Conservation (phyloP, 2,888 invertebrate genomes). For the Sipha maydis region DNA sequence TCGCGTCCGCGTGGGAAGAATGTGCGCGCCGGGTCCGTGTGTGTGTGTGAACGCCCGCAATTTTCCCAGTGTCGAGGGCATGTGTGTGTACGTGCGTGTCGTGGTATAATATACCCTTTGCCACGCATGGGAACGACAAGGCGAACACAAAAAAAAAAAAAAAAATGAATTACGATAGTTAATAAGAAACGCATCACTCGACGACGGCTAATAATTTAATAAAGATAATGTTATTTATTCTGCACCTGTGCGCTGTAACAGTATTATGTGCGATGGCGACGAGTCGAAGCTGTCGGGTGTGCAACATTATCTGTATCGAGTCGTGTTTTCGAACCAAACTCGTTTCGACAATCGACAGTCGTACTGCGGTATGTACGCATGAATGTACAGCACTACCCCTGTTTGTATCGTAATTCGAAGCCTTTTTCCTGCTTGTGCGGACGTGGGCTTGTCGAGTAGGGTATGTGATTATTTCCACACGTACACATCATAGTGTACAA, state of each 20-base stretch:
- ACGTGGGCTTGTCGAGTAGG: no score
- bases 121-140: constrained; percentile 1
- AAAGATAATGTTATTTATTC: background rate
- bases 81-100: constrained; percentile 13
- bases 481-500: no score
- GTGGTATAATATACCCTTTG: background rate
- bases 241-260: background rate
- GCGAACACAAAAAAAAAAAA: no score
- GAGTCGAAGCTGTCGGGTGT: background rate
- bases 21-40: constrained; percentile 3
- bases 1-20: constrained; percentile 44
- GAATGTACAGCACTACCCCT: no score
- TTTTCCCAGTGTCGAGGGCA: constrained; percentile 6
- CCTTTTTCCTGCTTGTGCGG: no score
- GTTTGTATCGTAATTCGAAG: no score
- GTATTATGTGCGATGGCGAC: background rate
- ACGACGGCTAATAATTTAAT: background rate
- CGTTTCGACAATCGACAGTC: no score
- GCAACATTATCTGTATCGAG: no score
- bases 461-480: no score
- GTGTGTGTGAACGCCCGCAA: constrained; percentile 30
- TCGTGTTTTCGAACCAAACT: no score
- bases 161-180: background rate
- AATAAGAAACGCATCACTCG: background rate
- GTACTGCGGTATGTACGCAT: no score